Conservation (phyloP, 2,888 invertebrate genomes). For the Anthoptus insignis region DNA sequence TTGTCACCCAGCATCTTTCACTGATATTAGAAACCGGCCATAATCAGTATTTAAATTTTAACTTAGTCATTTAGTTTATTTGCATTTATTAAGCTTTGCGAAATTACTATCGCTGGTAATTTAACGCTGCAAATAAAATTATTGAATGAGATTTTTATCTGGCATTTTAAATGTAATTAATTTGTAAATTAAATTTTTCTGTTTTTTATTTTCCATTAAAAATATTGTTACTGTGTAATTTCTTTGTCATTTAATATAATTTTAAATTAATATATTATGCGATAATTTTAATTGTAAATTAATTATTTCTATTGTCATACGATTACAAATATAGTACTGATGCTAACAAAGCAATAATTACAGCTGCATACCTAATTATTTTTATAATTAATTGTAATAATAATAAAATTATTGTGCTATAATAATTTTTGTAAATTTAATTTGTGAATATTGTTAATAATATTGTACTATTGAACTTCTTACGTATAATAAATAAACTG, state of each 20-base stretch:
- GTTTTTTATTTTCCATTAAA: background rate
- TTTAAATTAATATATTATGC: background rate
- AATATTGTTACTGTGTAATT: background rate
- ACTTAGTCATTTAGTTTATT: background rate
- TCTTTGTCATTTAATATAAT: background rate
- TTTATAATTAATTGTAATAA: slow-evolving; percentile 24
- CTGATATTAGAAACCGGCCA: too few species aligned
- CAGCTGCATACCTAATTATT: slow-evolving; percentile 21
- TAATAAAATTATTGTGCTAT: slow-evolving; percentile 16
- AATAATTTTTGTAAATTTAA: slow-evolving; percentile 37
- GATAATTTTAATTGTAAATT: background rate
- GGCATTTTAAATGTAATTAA: background rate
- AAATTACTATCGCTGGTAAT: background rate
- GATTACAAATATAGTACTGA: background rate
- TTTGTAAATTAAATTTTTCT: background rate
- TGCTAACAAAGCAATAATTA: slow-evolving; percentile 20
- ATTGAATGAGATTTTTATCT: background rate
- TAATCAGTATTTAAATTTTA: background rate
- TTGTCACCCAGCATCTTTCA: too few species aligned
- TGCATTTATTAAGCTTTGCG: background rate
- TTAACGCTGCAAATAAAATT: background rate
- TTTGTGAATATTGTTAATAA: slow-evolving; percentile 46
- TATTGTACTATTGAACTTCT: slow-evolving; percentile 32
- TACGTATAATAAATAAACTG: slow-evolving; percentile 17
- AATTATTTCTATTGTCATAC: slow-evolving; percentile 1